Conservation (phyloP, 2,797 vertebrate genomes). For the Thripadectes ignobilis region DNA sequence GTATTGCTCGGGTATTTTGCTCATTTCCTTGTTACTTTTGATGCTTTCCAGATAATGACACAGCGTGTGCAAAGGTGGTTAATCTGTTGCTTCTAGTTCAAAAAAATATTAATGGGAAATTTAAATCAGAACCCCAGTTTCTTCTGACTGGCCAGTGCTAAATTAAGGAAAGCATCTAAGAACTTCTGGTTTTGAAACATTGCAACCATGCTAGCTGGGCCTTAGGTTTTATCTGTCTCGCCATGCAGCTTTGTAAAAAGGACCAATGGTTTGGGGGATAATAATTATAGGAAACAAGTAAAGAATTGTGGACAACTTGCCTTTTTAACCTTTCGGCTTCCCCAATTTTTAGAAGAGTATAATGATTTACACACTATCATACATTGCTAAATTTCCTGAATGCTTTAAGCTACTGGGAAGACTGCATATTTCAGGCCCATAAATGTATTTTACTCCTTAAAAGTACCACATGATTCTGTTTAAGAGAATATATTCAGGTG, state of each 20-base stretch:
- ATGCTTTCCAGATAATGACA: not conserved
- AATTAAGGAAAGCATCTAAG: not conserved
- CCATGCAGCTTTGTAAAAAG: not conserved
- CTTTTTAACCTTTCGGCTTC: not conserved
- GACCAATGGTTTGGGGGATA: not conserved
- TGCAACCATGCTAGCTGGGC: not conserved
- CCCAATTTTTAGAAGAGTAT: not conserved
- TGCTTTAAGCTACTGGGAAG: not conserved
- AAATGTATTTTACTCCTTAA: not conserved
- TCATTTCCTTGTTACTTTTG: not conserved
- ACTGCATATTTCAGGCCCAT: not conserved
- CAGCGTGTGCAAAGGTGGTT: not conserved
- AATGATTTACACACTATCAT: not conserved
- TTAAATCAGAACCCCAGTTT: not conserved
- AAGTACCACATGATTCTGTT: not conserved
- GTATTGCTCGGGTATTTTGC: not conserved
- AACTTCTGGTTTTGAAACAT: not conserved
- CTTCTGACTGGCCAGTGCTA: not conserved
- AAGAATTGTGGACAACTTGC: not conserved
- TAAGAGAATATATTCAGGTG: not conserved
- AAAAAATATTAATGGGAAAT: not conserved
- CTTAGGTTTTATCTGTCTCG: not conserved
- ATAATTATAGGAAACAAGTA: not conserved
- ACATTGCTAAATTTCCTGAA: not conserved
- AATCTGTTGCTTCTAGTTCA: not conserved